Base-by-base conservation (phyloP, 2,113 vertebrate species). In the Odontophorus gujanensis region DNA sequence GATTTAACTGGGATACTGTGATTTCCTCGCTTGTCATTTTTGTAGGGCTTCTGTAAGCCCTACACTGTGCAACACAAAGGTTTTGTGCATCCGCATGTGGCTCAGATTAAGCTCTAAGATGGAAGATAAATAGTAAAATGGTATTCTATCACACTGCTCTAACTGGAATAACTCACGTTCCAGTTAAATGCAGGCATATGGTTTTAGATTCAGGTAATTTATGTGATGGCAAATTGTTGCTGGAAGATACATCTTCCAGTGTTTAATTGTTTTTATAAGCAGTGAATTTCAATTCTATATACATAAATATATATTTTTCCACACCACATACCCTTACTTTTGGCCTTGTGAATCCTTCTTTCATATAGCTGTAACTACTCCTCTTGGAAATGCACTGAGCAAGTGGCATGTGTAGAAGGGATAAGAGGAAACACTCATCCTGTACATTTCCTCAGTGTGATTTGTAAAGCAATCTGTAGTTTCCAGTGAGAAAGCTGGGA, bases 31-130 rank as follows among this genome's bases (percentile, higher is more conserved):
- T 69, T 51, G 43, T 38, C 36, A 6, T 24, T 15, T 76, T 14
- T 38, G 13, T 47, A 42, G 38, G 50, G 45, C 6, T 86, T 43
- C 26, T 19, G 12, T 38, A 43, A 81, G 43, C 30, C 57, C 28
- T 38, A 3, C 13, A 18, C 15, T 20, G 22, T 42, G 13, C 16
- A 43, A 8, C 42, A 22, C 7, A 3, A 3, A 38, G n/a, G 48
- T 2, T 36, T 36, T 43, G 51, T 18, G 6, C 9, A 1, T 7
- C 36, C 0, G 2, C 30, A 5, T 2, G 36, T 34, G 40, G 43
- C 36, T 58, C 36, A 61, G 48, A 7, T 43, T 48, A 11, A 30
- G 28, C 12, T 43, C 28, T 11, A 0, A 2, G 10, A 1, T 5
- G 11, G 25, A 19, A 43, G 21, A 19, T 38, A 43, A 68, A 55